Base-by-base conservation (phyloP, 2,888 invertebrate genomes). In the Beris morrisii region DNA sequence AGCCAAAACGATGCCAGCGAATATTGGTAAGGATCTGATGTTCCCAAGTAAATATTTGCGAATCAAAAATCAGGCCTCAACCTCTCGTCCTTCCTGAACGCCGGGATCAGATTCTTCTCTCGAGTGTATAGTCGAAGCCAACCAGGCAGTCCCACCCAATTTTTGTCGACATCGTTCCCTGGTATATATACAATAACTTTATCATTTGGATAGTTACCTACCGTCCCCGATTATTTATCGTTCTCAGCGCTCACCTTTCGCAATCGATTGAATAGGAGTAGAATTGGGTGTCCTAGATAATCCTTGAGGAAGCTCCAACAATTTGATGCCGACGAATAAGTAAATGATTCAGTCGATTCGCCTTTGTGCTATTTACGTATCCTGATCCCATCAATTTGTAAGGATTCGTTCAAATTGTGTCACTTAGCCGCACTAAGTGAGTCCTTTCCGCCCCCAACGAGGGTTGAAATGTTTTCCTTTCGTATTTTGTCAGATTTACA, bases 371-470 rank as follows among this genome's bases (percentile, higher is more conserved):
- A 67, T 67, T 67, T 67, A 67, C 67, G 65, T 67, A 61, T 54
- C 65, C 64, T 67, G 67, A 67, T 67, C 67, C 67, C 65, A 58
- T 67, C 67, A 67, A 67, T 67, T 67, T 67, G 61, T 64, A 58
- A 58, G 58, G 67, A 64, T 64, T 67, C 64, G 58, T 56, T 54
- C 54, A 67, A 67, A 65, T 67, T 67, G 67, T 67, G 67, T 67
- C 67, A 67, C 67, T 65, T 67, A 67, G 59, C 61, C 59, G 65
- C 67, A 59, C 50, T 67, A 67, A 67, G 67, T 67, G 58, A 67
- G 65, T 65, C 54, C 64, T 64, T 64, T 22, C 64, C 56, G 63
- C 63, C 67, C 66, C 30, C 28, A 46, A 12, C 45, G 44, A 38
- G 9, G 38, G 38, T 15, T 30, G 6, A 56, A 56, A 43, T 15